Evolutionary conservation across 1,140 invertebrate species (phyloP).

Genomic region (Zophobas morio): DNA sequence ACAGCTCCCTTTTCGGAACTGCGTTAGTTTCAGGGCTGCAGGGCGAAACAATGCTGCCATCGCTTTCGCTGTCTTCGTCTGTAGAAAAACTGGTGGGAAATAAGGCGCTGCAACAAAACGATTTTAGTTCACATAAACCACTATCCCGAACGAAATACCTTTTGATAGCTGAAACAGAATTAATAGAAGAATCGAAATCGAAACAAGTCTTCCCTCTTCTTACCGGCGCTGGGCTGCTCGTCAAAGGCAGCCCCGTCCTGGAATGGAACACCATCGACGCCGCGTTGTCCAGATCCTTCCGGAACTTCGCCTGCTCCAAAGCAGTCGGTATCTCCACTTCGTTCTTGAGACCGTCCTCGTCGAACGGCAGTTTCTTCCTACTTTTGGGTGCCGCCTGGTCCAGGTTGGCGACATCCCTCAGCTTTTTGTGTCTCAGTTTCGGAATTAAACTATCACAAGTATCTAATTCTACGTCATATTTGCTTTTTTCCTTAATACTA

Average conservation of each 20-base stretch:
- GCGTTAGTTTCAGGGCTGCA: constrained; percentile 64
- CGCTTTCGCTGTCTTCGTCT: constrained; percentile 68
- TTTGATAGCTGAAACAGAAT: constrained; percentile 86
- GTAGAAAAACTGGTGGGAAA: constrained; percentile 64
- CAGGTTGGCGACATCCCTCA: constrained; percentile 58
- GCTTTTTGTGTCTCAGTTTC: constrained; percentile 49
- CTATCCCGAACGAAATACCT: constrained; percentile 71
- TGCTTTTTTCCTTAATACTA: constrained; percentile 62
- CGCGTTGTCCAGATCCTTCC: constrained; percentile 83
- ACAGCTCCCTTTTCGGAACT: constrained; percentile 52
- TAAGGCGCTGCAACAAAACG: constrained; percentile 62
- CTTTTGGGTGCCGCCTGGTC: constrained; percentile 23
- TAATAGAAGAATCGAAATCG: constrained; percentile 88
- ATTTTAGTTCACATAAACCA: not conserved
- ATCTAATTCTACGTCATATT: constrained; percentile 61
- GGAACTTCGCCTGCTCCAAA: constrained; percentile 81
- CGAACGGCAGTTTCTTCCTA: constrained; percentile 57
- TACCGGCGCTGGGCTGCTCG: constrained; percentile 89
- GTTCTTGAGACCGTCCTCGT: constrained; percentile 48
- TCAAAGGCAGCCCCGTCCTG: constrained; percentile 86
- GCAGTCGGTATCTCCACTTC: constrained; percentile 73
- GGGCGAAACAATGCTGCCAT: constrained; percentile 66
- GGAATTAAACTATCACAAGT: constrained; percentile 64
- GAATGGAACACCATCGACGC: constrained; percentile 89
- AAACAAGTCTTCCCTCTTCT: constrained; percentile 83